These are phyloP conservation scores for Eupithecia subfuscata DNA, from an alignment of 2,888 invertebrate species.

Conservation along the genomic window DNA sequence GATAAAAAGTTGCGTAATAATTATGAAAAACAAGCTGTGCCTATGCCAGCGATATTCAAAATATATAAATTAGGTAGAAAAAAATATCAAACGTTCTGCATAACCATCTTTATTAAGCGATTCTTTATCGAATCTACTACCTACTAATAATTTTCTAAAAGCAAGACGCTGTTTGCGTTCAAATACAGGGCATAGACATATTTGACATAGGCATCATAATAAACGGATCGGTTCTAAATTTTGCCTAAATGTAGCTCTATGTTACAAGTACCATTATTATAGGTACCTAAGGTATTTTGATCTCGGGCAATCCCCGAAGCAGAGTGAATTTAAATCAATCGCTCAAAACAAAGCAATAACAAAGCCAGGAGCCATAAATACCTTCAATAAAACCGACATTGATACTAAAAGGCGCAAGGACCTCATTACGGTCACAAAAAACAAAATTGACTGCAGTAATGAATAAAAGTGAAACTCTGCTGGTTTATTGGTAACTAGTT, in stretches of 20 bases:
- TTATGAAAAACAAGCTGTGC: not conserved
- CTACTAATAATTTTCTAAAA: no score
- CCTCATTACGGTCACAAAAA: slow-evolving; percentile 16
- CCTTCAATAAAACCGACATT: slow-evolving; percentile 8
- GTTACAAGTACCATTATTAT: no score
- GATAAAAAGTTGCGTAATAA: slow-evolving; percentile 8
- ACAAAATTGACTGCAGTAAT: not conserved
- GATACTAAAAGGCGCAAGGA: slow-evolving; percentile 13
- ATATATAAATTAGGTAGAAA: no score
- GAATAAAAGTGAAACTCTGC: slow-evolving; percentile 1
- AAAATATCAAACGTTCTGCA: no score
- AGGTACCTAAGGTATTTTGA: no score
- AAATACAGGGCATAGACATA: no score
- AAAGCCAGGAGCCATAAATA: not conserved
- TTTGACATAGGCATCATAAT: no score
- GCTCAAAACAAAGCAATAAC: not conserved
- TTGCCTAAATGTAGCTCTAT: no score
- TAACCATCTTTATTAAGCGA: no score
- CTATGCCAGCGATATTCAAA: not conserved
- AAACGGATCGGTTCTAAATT: no score
- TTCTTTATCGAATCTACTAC: no score
- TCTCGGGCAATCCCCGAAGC: not conserved
- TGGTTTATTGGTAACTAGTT: not conserved
- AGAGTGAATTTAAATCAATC: not conserved
- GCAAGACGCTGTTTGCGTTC: no score